phyloP scores from a whole-genome alignment of 1,140 invertebrate species.

The Scaptomyza graminum region DNA sequence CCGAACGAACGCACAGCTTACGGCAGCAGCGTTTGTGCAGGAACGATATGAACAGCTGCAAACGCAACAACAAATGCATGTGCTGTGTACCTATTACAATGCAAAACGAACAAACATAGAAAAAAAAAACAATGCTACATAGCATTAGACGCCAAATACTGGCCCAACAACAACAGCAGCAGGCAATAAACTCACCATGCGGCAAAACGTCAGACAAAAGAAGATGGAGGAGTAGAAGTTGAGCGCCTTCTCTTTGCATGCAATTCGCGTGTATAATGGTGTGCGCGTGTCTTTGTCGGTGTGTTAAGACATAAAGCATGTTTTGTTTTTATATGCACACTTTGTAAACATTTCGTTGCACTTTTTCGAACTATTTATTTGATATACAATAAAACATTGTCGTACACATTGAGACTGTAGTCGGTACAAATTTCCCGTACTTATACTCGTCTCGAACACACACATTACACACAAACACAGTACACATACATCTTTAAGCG shows the following conservation, averaged over 20 bases:
- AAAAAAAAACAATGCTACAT: conserved; percentile 28
- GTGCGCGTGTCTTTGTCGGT: conserved; percentile 49
- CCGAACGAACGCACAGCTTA: conserved; percentile 10
- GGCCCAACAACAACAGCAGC: conserved; percentile 63
- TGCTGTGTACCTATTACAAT: conserved; percentile 19
- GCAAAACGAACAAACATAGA: conserved; percentile 37
- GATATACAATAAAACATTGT: conserved; percentile 44
- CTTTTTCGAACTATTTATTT: conserved; percentile 48
- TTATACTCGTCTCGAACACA: conserved; percentile 45
- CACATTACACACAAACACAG: conserved; percentile 37
- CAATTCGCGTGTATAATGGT: conserved; percentile 66
- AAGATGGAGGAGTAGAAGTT: conserved; percentile 79
- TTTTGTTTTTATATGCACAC: conserved; percentile 56
- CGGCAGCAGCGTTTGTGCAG: conserved; percentile 25
- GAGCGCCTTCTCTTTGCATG: conserved; percentile 67
- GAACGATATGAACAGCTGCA: conserved; percentile 24
- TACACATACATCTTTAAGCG: conserved; percentile 52
- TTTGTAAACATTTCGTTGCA: conserved; percentile 63
- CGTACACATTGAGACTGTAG: conserved; percentile 51
- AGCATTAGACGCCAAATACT: conserved; percentile 61
- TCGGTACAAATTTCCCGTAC: conserved; percentile 53
- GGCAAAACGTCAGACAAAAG: conserved; percentile 81
- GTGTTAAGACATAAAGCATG: conserved; percentile 49
- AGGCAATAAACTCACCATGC: conserved; percentile 74
- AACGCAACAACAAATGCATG: conserved; percentile 31